These are phyloP conservation scores for Actinia tenebrosa DNA, from an alignment of 64 coral and sea anemone genomes.

Conservation along the genomic window DNA sequence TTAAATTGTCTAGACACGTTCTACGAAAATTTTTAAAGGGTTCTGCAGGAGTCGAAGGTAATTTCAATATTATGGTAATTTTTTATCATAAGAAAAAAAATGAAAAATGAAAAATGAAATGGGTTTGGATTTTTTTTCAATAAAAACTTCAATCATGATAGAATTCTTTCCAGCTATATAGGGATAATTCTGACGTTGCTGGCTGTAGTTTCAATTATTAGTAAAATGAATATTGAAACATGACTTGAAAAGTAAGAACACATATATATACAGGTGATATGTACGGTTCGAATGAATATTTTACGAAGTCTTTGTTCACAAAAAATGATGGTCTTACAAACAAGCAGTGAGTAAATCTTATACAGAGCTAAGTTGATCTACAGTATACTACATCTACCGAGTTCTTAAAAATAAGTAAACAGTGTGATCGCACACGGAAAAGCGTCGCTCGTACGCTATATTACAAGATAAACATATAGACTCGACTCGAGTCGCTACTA, in stretches of 20 bases:
- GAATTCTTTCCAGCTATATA: background rate
- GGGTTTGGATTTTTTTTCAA: background rate
- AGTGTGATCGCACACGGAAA: background rate
- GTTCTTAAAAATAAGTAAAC: conserved; percentile 12
- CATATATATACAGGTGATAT: background rate
- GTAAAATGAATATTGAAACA: background rate
- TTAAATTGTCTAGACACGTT: background rate
- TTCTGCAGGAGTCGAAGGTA: background rate
- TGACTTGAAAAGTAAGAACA: background rate
- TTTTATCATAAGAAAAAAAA: background rate
- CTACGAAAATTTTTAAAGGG: background rate
- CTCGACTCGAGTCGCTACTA: background rate
- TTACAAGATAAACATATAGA: background rate
- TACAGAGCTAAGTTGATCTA: background rate
- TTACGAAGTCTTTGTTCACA: background rate
- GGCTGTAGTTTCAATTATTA: background rate
- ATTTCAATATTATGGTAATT: background rate
- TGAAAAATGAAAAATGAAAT: background rate
- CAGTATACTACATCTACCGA: background rate
- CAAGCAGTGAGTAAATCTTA: background rate
- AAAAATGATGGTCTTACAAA: background rate
- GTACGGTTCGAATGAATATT: background rate
- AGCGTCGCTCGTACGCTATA: background rate
- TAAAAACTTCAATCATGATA: background rate
- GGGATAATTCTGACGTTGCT: background rate